Evolutionary conservation across 2,113 vertebrate species (phyloP).

Genomic region (Channa maculata): DNA sequence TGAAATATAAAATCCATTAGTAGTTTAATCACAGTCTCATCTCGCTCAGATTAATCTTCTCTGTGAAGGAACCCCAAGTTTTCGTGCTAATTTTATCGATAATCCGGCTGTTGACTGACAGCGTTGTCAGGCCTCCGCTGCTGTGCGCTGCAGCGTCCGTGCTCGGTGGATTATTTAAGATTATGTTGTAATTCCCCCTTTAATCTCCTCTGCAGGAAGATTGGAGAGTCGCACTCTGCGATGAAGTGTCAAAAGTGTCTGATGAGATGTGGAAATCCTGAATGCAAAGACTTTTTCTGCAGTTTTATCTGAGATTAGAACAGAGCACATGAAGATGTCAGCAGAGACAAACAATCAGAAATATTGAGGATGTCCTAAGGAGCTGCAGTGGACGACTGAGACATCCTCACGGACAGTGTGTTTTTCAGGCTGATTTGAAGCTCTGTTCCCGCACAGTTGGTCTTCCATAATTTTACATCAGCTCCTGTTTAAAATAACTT

Average conservation of each 20-base stretch:
- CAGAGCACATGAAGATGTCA: too few relatives aligned
- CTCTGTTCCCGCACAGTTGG: background rate
- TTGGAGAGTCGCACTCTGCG: conserved; percentile 89
- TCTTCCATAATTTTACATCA: background rate
- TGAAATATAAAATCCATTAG: conserved; percentile 14
- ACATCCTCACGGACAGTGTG: too few relatives aligned
- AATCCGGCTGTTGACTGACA: conserved; percentile 84
- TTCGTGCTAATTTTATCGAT: conserved; percentile 69
- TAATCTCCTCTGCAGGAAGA: conserved; percentile 92
- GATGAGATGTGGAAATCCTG: conserved; percentile 83
- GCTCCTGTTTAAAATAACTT: too few relatives aligned
- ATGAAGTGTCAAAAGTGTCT: conserved; percentile 86
- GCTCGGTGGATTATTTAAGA: conserved; percentile 96
- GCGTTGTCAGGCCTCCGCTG: conserved; percentile 83
- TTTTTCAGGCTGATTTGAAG: too few relatives aligned
- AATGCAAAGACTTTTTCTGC: conserved; percentile 20
- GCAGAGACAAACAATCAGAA: background rate
- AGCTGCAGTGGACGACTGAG: too few relatives aligned
- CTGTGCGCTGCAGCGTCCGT: conserved; percentile 89
- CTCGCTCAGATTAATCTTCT: conserved; percentile 43
- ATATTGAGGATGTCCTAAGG: background rate
- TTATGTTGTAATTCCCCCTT: conserved; percentile 95
- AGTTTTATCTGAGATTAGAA: conserved; percentile 19
- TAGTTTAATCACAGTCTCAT: conserved; percentile 53
- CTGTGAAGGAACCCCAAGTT: background rate